Percentiles rank a stretch among this genome's conserved stretches.
Conservation (phyloP, 2,797 vertebrate genomes). For the Semotilus atromaculatus region DNA sequence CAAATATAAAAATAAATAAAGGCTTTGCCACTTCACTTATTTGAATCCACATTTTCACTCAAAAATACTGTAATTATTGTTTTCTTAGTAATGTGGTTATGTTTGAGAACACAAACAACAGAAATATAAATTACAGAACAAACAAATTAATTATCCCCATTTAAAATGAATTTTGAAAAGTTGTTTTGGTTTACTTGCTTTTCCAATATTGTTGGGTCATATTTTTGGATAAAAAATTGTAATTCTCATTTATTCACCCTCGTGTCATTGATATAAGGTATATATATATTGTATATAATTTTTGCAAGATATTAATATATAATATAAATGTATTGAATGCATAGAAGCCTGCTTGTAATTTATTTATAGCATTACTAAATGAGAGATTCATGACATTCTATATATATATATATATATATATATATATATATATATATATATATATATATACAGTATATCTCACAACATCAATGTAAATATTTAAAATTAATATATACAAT, state of each 20-base stretch:
- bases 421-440: too few species aligned
- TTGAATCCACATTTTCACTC: slow-evolving; percentile 13
- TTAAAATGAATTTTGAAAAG: not conserved
- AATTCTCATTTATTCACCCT: too few species aligned
- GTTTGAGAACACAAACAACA: slow-evolving; percentile 25
- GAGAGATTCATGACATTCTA: too few species aligned
- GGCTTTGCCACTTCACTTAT: slow-evolving; percentile 42
- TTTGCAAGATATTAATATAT: too few species aligned
- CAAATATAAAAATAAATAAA: slow-evolving; percentile 55
- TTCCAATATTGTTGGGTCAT: not conserved
- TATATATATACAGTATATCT: not conserved
- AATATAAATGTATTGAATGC: too few species aligned
- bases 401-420: too few species aligned
- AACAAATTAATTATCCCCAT: not conserved
- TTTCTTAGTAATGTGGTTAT: slow-evolving; percentile 37
- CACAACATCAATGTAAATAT: not conserved
- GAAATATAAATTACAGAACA: slow-evolving; percentile 2
- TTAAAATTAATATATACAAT: not conserved
- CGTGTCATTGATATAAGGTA: too few species aligned
- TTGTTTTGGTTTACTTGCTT: not conserved
- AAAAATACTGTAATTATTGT: slow-evolving; percentile 39
- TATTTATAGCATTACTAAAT: too few species aligned
- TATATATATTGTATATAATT: too few species aligned
- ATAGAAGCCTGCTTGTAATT: too few species aligned
- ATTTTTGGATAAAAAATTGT: too few species aligned